phyloP scores from a whole-genome alignment of 2,888 invertebrate genomes.

The Gasteruption jaculator region DNA sequence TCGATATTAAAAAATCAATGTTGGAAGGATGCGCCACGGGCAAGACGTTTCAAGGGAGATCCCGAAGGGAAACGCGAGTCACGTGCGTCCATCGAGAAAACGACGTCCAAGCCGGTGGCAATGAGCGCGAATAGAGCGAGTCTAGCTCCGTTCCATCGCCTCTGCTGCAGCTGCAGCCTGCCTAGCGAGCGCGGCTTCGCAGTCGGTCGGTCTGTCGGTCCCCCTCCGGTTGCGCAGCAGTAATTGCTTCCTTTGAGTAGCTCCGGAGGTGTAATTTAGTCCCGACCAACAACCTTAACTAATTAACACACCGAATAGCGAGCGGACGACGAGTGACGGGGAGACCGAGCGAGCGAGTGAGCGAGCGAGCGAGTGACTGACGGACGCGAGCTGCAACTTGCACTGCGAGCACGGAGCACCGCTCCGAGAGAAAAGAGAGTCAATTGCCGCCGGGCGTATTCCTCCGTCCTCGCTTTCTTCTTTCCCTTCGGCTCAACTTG shows the following conservation, averaged over 20 bases:
- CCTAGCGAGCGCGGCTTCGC: conserved; percentile 22
- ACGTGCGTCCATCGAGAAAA: too few species aligned
- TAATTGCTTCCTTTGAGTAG: conserved; percentile 55
- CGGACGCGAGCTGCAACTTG: too few species aligned
- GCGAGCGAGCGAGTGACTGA: conserved; percentile 43
- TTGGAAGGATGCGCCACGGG: too few species aligned
- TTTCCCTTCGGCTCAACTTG: conserved; percentile 24
- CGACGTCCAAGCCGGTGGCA: too few species aligned
- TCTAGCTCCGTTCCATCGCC: too few species aligned
- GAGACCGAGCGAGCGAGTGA: conserved; percentile 30
- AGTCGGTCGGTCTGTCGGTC: conserved; percentile 20
- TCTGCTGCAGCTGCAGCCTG: too few species aligned
- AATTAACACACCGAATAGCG: conserved; percentile 53
- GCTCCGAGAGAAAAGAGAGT: conserved; percentile 3
- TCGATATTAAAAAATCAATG: too few species aligned
- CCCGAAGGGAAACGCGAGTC: too few species aligned
- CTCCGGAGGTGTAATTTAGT: conserved; percentile 54
- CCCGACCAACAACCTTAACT: conserved; percentile 54
- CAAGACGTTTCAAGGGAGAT: too few species aligned
- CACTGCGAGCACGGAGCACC: neutral
- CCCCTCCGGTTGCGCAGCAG: conserved; percentile 47
- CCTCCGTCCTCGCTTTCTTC: conserved; percentile 9
- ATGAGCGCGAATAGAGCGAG: too few species aligned
- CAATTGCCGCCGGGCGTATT: conserved; percentile 22
- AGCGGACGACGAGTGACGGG: conserved; percentile 26